Evolutionary conservation across 2,113 vertebrate species (phyloP).

Genomic region (Nematolebias whitei): DNA sequence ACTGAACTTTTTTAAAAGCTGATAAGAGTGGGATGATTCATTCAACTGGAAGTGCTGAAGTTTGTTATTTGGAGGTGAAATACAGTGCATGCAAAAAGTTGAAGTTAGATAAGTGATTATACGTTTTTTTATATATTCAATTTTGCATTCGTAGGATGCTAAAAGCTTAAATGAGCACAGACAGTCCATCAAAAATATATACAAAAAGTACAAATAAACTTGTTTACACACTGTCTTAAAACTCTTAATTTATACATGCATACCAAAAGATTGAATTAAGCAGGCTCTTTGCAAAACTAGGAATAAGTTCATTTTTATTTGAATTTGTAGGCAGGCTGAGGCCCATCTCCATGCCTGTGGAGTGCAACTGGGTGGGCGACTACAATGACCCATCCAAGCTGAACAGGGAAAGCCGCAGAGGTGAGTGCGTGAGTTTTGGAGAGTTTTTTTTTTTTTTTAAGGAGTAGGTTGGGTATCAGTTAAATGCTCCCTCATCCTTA

Average conservation of each 20-base stretch:
- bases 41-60: neutral
- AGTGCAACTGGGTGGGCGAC: constrained; percentile 98
- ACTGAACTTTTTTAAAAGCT: constrained; percentile 18
- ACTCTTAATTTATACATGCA: neutral
- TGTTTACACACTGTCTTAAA: no score
- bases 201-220: no score
- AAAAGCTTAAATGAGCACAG: neutral
- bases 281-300: neutral
- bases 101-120: neutral
- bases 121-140: neutral
- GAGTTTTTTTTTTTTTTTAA: constrained; percentile 20
- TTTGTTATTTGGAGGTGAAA: neutral
- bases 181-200: no score
- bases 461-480: constrained; percentile 56
- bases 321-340: constrained; percentile 89
- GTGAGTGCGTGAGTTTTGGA: constrained; percentile 85
- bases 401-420: constrained; percentile 95
- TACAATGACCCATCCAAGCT: constrained; percentile 96
- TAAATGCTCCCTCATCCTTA: constrained; percentile 49
- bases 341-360: constrained; percentile 98
- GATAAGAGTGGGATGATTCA: neutral
- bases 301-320: constrained; percentile 19
- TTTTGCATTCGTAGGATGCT: neutral
- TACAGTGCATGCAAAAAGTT: no score
- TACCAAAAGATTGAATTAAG: neutral